Evolutionary conservation across 2,797 vertebrate species (phyloP), one percentile per base, ranked within the genome.

Genomic region (Champsocephalus esox): DNA sequence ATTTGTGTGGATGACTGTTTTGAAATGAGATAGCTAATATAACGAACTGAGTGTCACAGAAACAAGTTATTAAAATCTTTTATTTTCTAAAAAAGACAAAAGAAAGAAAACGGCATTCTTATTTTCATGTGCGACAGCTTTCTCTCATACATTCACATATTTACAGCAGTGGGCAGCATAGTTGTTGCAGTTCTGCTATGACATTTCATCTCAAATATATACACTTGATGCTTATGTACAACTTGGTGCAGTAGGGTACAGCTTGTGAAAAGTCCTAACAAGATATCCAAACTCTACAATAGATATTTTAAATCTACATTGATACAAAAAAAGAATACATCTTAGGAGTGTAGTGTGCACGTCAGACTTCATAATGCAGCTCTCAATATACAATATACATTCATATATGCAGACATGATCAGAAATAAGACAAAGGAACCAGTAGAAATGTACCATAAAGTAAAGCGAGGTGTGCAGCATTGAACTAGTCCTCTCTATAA

Each of bases 131-230:
- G 61, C 69, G 88, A 85, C 80, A 64, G 55, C 67, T 76, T 46
- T 79, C 49, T 67, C 16, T 59, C 66, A 41, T 52, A 58, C 77
- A 82, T 87, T 87, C 59, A 88, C 74, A 89, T 87, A 92, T 92
- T 83, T 91, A 92, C 89, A 93, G 21, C 78, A 77, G 66, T 48
- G 63, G 62, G 66, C 32, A 81, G 66, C 60, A 34, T 71, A 58
- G 4, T 61, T 32, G 21, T 9, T 64, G 51, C n/a, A 78, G 62
- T 66, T 49, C 43, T 67, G 51, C 57, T 71, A 50, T 73, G 54
- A 72, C 64, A 79, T 49, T 17, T 12, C 4, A 76, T 70, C 9
- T 79, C 6, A 70, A 48, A 57, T 79, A 51, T 89, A 52, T 79
- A 89, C 68, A 88, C 38, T 32, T 69, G 6, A 74, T 48, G 64